Base-by-base conservation (phyloP, 2,797 vertebrate genomes). In the Bradypus variegatus region DNA sequence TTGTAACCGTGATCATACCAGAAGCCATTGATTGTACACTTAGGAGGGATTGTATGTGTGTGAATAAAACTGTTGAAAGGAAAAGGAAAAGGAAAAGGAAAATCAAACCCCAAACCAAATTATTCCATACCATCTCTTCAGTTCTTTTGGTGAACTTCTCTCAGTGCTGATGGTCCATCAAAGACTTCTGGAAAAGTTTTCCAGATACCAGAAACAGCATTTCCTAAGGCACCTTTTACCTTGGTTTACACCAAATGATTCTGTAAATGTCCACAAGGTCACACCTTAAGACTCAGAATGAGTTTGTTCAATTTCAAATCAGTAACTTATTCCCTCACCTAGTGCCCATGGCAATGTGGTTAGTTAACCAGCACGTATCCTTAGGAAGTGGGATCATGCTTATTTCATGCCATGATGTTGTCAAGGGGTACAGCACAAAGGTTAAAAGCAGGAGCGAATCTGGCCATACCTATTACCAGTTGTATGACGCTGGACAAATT, bases 301-400 rank as follows among this genome's bases (percentile, higher is more conserved):
- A 89, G n/a, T 65, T 84, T 48, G 53, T 92, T 90, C 15, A 82
- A 72, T 25, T 38, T 91, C 86, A 83, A 77, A 86, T 92, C 45
- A 23, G 38, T 86, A 75, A 88, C 27, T 31, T 53, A 29, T 45
- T 45, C 19, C 82, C 29, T 86, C 21, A 53, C 13, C 65, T 23
- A 53, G 55, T 45, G 33, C n/a, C 76, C 7, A 12, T 65, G 87
- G 41, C 41, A 50, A 73, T 36, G 11, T 9, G 38, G 64, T 31
- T 50, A 72, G 48, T 75, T 85, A 58, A 31, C 60, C 45, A 77
- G 82, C 33, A 70, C 36, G 50, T 11, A 70, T 53, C 16, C 55
- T 45, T 5, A 45, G 41, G 41, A 45, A 45, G 41, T 45, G 41
- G 41, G 41, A 45, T 45, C 41, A 45, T 45, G 75, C 64, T 73